Conservation (phyloP, 2,797 vertebrate species). For the Poeciliopsis presidionis region DNA sequence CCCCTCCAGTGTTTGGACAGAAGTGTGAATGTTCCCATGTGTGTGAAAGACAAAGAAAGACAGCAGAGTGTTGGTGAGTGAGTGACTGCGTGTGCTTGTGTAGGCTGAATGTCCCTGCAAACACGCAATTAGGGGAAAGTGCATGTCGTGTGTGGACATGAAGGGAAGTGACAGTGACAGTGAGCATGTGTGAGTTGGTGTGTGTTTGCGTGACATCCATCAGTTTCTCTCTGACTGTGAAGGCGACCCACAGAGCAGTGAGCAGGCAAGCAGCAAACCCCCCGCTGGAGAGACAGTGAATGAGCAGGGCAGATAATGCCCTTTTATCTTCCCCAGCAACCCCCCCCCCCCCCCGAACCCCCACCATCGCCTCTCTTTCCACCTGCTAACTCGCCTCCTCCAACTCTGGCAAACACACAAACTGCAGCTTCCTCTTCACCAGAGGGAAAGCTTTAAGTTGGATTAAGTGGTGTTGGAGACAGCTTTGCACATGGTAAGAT, state of each 20-base stretch:
- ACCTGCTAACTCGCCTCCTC: conserved; percentile 31
- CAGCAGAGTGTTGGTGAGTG: conserved; percentile 1
- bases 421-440: conserved; percentile 14
- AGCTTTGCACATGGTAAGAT: conserved; percentile 23
- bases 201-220: conserved; percentile 48
- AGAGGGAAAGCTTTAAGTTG: conserved; percentile 53
- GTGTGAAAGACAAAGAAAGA: conserved; percentile 22
- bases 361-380: conserved; percentile 21
- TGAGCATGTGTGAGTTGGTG: conserved; percentile 15
- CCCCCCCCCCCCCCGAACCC: neutral
- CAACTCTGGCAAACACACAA: conserved; percentile 22
- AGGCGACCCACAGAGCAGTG: conserved; percentile 63
- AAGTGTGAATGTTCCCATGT: neutral
- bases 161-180: conserved; percentile 29
- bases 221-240: conserved; percentile 62
- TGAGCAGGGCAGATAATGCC: conserved; percentile 73
- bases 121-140: conserved; percentile 29
- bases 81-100: conserved; percentile 10
- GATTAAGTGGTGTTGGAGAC: conserved; percentile 44
- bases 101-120: conserved; percentile 4
- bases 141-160: conserved; percentile 32
- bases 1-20: conserved; percentile 10
- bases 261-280: conserved; percentile 62
- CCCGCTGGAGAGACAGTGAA: conserved; percentile 68
- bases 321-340: conserved; percentile 57